A percentile compares a stretch with the other conserved stretches of the same genome.
Evolutionary conservation across 2,888 invertebrate species (phyloP).

Genomic region (Sarcophaga subvicina): DNA sequence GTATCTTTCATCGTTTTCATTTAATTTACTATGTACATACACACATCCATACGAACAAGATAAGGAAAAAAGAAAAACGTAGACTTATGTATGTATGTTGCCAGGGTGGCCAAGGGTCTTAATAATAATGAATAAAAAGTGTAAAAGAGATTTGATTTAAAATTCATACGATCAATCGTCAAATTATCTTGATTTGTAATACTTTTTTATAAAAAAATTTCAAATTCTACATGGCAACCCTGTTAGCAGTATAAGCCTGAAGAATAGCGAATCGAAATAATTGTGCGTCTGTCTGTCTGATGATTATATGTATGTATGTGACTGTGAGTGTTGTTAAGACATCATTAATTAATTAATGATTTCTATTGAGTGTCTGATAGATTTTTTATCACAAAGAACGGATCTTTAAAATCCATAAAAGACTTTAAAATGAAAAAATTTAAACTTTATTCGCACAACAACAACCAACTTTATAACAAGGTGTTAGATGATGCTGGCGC

Average conservation of each 20-base stretch:
- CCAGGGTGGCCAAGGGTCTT: no score
- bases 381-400: constrained; percentile 66
- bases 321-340: constrained; percentile 61
- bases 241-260: background rate
- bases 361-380: constrained; percentile 65
- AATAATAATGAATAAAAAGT: background rate
- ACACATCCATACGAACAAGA: background rate
- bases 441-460: background rate
- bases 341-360: constrained; percentile 70
- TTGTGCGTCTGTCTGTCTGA: background rate
- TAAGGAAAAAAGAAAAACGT: background rate
- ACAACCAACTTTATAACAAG: constrained; percentile 35
- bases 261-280: constrained; percentile 15
- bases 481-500: constrained; percentile 61
- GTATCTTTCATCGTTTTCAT: constrained; percentile 31
- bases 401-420: constrained; percentile 63
- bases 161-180: background rate
- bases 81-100: background rate
- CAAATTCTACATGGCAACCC: background rate
- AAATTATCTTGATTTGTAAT: background rate
- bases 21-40: background rate
- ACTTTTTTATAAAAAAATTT: no score
- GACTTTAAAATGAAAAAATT: constrained; percentile 12
- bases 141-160: background rate
- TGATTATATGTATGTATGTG: constrained; percentile 23